Percentiles rank a stretch among this genome's conserved stretches.
Conservation (phyloP, 2,113 vertebrate genomes). For the Halichoerus grypus region DNA sequence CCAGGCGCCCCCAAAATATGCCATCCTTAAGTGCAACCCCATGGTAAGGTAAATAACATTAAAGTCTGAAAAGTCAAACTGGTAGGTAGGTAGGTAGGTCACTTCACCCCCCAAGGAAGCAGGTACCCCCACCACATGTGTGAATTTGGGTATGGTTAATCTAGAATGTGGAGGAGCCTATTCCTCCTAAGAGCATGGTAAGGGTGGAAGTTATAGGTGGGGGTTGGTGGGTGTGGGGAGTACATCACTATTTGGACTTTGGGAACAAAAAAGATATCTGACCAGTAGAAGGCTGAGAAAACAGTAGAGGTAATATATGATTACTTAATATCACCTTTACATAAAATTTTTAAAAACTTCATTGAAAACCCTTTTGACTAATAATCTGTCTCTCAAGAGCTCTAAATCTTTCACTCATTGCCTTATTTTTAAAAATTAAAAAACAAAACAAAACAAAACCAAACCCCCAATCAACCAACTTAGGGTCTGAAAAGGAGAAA, state of each 20-base stretch:
- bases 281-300: slow-evolving; percentile 27
- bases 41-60: neutral
- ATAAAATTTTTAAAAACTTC: neutral
- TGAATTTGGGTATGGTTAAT: neutral
- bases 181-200: neutral
- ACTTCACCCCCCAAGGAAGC: neutral
- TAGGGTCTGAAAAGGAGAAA: neutral
- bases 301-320: neutral
- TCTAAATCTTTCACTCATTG: slow-evolving; percentile 22
- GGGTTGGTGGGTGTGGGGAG: too few species aligned
- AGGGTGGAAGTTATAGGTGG: neutral
- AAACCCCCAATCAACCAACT: neutral
- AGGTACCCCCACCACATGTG: neutral
- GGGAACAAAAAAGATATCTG: neutral
- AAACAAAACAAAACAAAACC: slow-evolving; percentile 4
- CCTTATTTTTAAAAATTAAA: neutral
- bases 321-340: slow-evolving; percentile 19
- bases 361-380: neutral
- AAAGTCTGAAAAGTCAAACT: neutral
- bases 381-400: neutral
- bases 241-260: neutral
- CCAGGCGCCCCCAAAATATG: too few species aligned
- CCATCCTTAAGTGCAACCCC: neutral
- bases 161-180: neutral
- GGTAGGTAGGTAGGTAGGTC: neutral